phyloP scores from a whole-genome alignment of 2,113 vertebrate species.

The Anseranas semipalmata region DNA sequence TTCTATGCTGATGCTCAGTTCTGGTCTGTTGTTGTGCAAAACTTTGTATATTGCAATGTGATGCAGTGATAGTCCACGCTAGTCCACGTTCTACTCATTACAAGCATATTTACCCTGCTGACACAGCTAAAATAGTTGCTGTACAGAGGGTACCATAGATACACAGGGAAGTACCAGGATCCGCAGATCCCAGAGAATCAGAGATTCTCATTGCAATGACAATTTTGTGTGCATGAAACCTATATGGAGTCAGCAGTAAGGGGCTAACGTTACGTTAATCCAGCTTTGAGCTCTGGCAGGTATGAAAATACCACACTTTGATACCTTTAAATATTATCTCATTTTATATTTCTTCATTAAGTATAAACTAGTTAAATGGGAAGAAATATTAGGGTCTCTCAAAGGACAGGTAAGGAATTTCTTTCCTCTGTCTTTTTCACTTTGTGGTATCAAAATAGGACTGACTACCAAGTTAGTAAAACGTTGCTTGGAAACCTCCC shows the following conservation, averaged over 20 bases:
- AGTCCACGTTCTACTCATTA: fast-evolving
- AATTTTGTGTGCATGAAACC: background rate
- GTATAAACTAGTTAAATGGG: background rate
- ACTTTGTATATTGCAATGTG: too few relatives aligned
- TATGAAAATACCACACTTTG: background rate
- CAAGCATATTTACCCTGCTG: background rate
- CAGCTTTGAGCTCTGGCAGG: background rate
- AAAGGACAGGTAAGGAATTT: background rate
- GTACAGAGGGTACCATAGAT: background rate
- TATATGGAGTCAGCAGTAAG: background rate
- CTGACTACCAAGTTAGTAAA: background rate
- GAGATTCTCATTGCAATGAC: background rate
- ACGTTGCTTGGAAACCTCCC: background rate
- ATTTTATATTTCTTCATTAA: background rate
- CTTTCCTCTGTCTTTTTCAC: background rate
- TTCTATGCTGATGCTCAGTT: background rate
- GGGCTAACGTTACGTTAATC: background rate
- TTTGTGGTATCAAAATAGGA: background rate
- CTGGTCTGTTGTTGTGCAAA: background rate
- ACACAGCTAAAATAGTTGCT: background rate
- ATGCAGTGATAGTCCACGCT: background rate
- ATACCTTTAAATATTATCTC: background rate
- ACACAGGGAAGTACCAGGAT: background rate
- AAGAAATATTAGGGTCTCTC: background rate
- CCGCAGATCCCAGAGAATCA: background rate